Evolutionary conservation across 30 jellyfish, hydroid and myxozoan genomes (phyloP).

Genomic region (Rhopilema esculentum): DNA sequence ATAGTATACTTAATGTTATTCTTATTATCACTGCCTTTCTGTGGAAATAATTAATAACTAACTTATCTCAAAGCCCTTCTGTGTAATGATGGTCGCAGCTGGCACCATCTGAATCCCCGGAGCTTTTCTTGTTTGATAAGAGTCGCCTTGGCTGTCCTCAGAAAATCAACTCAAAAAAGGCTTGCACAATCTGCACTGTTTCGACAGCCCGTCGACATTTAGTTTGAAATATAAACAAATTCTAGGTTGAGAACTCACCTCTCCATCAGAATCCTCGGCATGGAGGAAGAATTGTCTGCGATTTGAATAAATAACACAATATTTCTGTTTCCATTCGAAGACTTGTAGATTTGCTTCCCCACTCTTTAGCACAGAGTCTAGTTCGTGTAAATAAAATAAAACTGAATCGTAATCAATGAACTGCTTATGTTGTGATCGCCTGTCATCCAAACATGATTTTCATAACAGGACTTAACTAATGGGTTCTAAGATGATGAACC

Average conservation of each 20-base stretch:
- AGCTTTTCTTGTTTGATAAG: not conserved
- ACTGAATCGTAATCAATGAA: not conserved
- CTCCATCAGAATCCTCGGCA: conserved; percentile 31
- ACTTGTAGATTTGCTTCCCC: conserved; percentile 8
- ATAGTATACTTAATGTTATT: too few relatives aligned
- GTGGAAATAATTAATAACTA: not conserved
- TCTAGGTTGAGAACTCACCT: conserved; percentile 9
- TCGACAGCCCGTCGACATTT: too few relatives aligned
- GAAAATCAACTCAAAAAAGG: not conserved
- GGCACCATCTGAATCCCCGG: not conserved
- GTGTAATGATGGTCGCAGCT: not conserved
- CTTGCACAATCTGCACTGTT: not conserved
- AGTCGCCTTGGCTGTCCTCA: not conserved
- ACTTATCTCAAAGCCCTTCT: not conserved
- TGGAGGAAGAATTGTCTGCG: conserved; percentile 17
- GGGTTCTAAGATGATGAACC: too few relatives aligned
- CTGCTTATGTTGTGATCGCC: not conserved
- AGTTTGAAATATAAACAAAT: not conserved
- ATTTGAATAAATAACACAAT: conserved; percentile 24
- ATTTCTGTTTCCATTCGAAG: conserved; percentile 44
- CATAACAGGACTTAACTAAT: too few relatives aligned
- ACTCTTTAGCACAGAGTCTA: not conserved
- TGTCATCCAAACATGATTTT: not conserved
- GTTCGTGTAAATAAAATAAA: too few relatives aligned
- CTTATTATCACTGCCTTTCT: not conserved